Conservation (phyloP, 2,888 invertebrate genomes). For the Euplagia quadripunctaria region DNA sequence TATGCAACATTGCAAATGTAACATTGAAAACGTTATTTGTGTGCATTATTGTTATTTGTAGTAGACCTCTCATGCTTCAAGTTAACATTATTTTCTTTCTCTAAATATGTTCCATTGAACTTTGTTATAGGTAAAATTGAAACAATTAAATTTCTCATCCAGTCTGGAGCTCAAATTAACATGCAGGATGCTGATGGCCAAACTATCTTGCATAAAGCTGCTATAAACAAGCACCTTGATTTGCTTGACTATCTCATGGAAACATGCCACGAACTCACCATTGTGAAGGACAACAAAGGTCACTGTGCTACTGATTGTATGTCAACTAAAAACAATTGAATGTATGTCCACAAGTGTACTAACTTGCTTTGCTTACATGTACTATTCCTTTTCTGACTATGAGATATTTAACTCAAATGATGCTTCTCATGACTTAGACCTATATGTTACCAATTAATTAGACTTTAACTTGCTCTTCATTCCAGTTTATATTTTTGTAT, state of each 20-base stretch:
- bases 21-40: not conserved
- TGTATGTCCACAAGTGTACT: not conserved
- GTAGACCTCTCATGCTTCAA: not conserved
- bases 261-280: conserved; percentile 68
- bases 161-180: conserved; percentile 88
- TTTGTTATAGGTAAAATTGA: conserved; percentile 87
- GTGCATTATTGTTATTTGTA: not conserved
- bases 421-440: not conserved
- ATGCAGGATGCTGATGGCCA: conserved; percentile 93
- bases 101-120: not conserved
- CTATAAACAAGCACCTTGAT: conserved; percentile 83
- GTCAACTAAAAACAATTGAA: conserved; percentile 19
- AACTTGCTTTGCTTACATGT: not conserved
- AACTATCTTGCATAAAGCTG: conserved; percentile 93
- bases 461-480: conserved; percentile 16
- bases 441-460: not conserved
- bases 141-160: conserved; percentile 90
- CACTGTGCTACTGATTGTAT: conserved; percentile 63
- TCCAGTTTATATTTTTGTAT: conserved; percentile 28
- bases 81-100: not conserved
- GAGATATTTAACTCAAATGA: not conserved
- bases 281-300: conserved; percentile 77
- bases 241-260: conserved; percentile 77
- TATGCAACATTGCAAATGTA: no score
- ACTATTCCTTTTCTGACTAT: not conserved